Base-by-base conservation (phyloP, 2,113 vertebrate species). In the Oncorhynchus keta region DNA sequence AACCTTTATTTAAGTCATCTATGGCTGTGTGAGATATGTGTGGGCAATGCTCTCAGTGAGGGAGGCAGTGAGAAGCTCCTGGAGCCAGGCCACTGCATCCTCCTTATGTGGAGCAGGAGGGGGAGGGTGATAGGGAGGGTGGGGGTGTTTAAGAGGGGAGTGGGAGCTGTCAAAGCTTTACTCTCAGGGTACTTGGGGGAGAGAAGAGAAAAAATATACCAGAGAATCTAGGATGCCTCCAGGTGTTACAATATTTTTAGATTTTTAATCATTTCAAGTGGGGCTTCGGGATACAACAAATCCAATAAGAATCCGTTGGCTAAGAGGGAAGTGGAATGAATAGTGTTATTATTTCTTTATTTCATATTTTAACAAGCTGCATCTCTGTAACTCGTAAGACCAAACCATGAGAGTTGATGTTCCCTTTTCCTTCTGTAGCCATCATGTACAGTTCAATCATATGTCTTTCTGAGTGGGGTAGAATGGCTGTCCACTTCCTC, bases 221-320 rank as follows among this genome's bases (percentile, higher is more conserved):
- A 89, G 80, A 87, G 89, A 93, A 93, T 92, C 87, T 93, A 91
- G 92, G 91, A 92, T 93, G 92, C 92, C 93, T 92, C 89, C 86
- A 91, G 93, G 93, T 91, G 88, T 90, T 91, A 87, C 90, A 93
- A 90, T 89, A 93, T 94, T 93, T 94, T 93, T 94, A 93, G 92
- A 92, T 90, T 94, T 93, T 93, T 92, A 93, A 94, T 94, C 88
- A 93, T 93, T 93, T 92, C 87, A 91, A 92, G 86, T 84, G 87
- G 79, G 48, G 91, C 92, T 91, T 82, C 87, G 84, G 93, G 92
- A 92, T 85, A 90, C 85, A 77, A 88, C 89, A 88, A 90, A 88
- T 85, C 80, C 30, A 87, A 91, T 89, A 84, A 59, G 57, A 89
- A 84, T 83, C 74, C 76, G 69, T 70, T 68, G 78, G 81, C 88